Evolutionary conservation across 2,888 invertebrate genomes (phyloP), one percentile per base, ranked within the genome.

Genomic region (Drosophila neonasuta): DNA sequence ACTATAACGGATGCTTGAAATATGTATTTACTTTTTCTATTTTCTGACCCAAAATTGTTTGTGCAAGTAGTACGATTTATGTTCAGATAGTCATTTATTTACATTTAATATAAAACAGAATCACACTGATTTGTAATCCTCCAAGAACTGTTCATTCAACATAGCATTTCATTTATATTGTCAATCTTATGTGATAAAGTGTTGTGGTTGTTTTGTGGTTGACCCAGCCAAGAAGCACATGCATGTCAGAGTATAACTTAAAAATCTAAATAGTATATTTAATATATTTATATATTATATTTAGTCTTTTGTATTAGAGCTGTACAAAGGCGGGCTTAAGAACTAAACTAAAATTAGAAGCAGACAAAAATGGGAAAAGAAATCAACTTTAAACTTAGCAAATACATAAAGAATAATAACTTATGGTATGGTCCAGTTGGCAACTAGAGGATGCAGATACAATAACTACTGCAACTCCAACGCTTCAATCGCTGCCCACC

Each of bases 401-500:
- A 41, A 20, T 70, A 60, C 11, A 39, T 60, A 60, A 42, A 54
- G 3, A 55, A 24, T 24, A 54, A 45, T 59, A 60, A 44, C n/a
- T 57, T 58, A 56, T 11, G 30, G 13, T 50, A 42, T 24, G 51
- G 55, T 74, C 60, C 61, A 56, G 42, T 41, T 46, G 41, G 17
- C 52, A 56, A 32, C 32, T 60, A 60, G 5, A n/a, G 13, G n/a
- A 17, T 10, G 15, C 32, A 51, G 49, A 10, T 9, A 9, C 11
- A 9, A 13, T 24, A 20, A n/a, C 56, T 15, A 29, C 17, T 11
- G 10, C 11, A 10, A 9, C 36, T 8, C 2, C 32, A 39, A 34
- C 1, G n/a, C 4, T 20, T 81, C 69, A 81, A 64, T 81, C 85
- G 46, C 76, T 78, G 20, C 85, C 82, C 10, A 79, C 85, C n/a